phyloP scores from a whole-genome alignment of 2,797 vertebrate genomes.

The Acipenser transmontanus region DNA sequence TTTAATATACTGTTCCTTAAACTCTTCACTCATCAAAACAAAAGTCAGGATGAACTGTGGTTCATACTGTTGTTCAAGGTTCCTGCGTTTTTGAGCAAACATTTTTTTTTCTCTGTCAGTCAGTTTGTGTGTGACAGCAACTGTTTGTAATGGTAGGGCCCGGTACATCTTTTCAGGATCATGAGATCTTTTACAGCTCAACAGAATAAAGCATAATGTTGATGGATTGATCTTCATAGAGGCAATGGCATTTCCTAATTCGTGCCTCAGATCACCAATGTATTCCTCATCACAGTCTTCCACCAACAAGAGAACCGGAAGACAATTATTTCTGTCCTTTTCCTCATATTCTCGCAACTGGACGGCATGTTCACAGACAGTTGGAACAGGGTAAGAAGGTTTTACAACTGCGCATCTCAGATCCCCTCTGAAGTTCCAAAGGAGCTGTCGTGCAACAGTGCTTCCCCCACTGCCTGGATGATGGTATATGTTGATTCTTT shows the following conservation, averaged over 20 bases:
- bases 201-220: slow-evolving; percentile 62
- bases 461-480: slow-evolving; percentile 80
- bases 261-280: slow-evolving; percentile 55
- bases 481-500: slow-evolving; percentile 67
- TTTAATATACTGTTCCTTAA: slow-evolving; percentile 46
- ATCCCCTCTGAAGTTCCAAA: slow-evolving; percentile 66
- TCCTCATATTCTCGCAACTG: slow-evolving; percentile 68
- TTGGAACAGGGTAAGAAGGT: slow-evolving; percentile 35
- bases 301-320: slow-evolving; percentile 64
- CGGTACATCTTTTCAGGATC: slow-evolving; percentile 59
- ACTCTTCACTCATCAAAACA: slow-evolving; percentile 71
- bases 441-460: slow-evolving; percentile 69
- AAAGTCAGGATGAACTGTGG: slow-evolving; percentile 67
- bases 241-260: slow-evolving; percentile 49
- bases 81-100: slow-evolving; percentile 53
- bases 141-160: slow-evolving; percentile 56
- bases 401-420: slow-evolving; percentile 68
- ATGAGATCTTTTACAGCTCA: slow-evolving; percentile 63
- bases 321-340: slow-evolving; percentile 48
- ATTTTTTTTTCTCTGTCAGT: slow-evolving; percentile 54
- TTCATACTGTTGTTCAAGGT: slow-evolving; percentile 41
- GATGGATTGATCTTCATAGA: slow-evolving; percentile 43
- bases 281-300: slow-evolving; percentile 72
- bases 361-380: slow-evolving; percentile 59
- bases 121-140: slow-evolving; percentile 71